Percentiles rank a stretch among this genome's conserved stretches.
phyloP scores from a whole-genome alignment of 2,113 vertebrate genomes.

The Psilopogon haemacephalus region DNA sequence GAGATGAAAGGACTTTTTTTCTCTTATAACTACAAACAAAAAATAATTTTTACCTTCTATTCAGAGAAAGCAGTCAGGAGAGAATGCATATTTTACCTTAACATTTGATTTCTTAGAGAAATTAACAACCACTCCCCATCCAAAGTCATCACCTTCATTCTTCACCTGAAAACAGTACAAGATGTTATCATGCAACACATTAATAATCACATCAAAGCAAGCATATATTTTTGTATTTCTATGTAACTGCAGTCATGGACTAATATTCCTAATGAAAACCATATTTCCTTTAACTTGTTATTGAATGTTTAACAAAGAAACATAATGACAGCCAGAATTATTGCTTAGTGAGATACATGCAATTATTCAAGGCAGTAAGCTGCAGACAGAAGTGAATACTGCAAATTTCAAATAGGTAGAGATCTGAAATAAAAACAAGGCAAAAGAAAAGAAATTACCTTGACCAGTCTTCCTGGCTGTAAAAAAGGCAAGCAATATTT shows the following conservation, averaged over 20 bases:
- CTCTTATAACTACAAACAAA: background rate
- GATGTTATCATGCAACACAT: background rate
- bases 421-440: background rate
- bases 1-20: background rate
- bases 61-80: background rate
- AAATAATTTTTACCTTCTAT: background rate
- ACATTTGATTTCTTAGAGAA: constrained; percentile 95
- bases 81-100: constrained; percentile 79
- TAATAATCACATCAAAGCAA: background rate
- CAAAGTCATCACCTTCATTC: constrained; percentile 90
- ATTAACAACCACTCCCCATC: constrained; percentile 98
- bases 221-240: background rate
- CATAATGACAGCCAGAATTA: background rate
- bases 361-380: background rate
- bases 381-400: background rate
- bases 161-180: constrained; percentile 82
- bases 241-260: background rate
- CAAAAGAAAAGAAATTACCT: constrained; percentile 72
- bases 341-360: rapidly evolving
- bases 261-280: background rate
- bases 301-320: background rate
- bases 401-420: background rate
- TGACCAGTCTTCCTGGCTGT: constrained; percentile 92
- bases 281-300: background rate
- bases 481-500: constrained; percentile 96